A percentile compares a stretch with the other conserved stretches of the same genome.
Conservation (phyloP, 1,140 invertebrate genomes). For the Saccostrea echinata region DNA sequence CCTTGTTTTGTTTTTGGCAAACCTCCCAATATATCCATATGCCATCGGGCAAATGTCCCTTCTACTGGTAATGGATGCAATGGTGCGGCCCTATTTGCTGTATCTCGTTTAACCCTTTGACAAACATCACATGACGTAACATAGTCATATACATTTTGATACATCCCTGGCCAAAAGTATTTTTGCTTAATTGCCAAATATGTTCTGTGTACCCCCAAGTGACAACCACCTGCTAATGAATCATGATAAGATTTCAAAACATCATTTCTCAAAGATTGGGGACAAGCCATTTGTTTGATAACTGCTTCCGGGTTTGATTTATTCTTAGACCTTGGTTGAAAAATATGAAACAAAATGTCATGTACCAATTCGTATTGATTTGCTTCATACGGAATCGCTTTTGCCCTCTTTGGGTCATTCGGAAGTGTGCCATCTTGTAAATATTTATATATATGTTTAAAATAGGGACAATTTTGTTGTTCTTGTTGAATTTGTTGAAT, state of each 20-base stretch:
- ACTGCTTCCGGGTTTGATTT: not conserved
- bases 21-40: conserved; percentile 24
- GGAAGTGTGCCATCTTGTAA: conserved; percentile 1
- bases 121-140: conserved; percentile 51
- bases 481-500: not conserved
- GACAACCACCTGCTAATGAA: conserved; percentile 50
- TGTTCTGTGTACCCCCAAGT: conserved; percentile 50
- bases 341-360: conserved; percentile 50
- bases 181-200: conserved; percentile 42
- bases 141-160: conserved; percentile 52
- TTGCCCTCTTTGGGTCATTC: conserved; percentile 31
- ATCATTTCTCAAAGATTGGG: conserved; percentile 45
- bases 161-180: conserved; percentile 57
- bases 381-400: conserved; percentile 36
- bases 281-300: conserved; percentile 53
- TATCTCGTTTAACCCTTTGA: conserved; percentile 40
- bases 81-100: not conserved
- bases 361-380: conserved; percentile 50
- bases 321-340: conserved; percentile 3
- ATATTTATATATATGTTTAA: not conserved
- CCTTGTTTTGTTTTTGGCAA: conserved; percentile 8
- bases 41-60: not conserved
- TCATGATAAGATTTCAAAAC: conserved; percentile 56
- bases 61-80: conserved; percentile 22
- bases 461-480: not conserved